These are phyloP conservation scores for Cyprinodon variegatus DNA, from an alignment of 2,113 vertebrate species.

Conservation along the genomic window DNA sequence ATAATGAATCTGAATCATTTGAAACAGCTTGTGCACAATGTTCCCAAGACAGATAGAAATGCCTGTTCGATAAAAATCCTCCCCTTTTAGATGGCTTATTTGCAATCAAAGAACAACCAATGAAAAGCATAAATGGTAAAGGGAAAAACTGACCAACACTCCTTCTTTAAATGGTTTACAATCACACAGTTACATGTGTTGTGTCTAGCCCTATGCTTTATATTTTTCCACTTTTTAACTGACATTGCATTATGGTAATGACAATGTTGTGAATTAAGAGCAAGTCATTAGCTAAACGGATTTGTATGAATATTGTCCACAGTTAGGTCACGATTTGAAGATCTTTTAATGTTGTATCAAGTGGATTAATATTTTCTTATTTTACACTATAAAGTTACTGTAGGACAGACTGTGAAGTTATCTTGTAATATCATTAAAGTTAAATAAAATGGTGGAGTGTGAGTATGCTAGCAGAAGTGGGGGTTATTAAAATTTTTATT, in stretches of 20 bases:
- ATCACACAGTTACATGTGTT: background rate
- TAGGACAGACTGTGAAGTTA: background rate
- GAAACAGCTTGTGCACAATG: background rate
- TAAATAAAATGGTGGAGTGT: slow-evolving; percentile 7
- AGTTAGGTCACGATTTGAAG: background rate
- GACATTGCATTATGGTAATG: background rate
- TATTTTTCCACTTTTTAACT: background rate
- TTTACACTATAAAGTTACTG: slow-evolving; percentile 1
- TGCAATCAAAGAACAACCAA: background rate
- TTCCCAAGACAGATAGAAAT: background rate
- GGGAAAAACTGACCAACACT: background rate
- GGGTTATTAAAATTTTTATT: slow-evolving; percentile 61
- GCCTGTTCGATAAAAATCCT: background rate
- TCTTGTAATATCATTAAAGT: background rate
- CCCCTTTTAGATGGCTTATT: background rate
- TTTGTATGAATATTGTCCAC: background rate
- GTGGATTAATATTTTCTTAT: background rate
- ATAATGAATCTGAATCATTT: background rate
- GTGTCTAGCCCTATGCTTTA: background rate
- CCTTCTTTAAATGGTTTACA: background rate
- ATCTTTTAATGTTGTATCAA: background rate
- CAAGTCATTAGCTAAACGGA: background rate
- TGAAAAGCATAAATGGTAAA: background rate
- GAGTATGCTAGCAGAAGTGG: slow-evolving; percentile 29
- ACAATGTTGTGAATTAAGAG: no score